These are phyloP conservation scores for Drosophila sucinea DNA, from an alignment of 1,140 invertebrate species.

Conservation along the genomic window DNA sequence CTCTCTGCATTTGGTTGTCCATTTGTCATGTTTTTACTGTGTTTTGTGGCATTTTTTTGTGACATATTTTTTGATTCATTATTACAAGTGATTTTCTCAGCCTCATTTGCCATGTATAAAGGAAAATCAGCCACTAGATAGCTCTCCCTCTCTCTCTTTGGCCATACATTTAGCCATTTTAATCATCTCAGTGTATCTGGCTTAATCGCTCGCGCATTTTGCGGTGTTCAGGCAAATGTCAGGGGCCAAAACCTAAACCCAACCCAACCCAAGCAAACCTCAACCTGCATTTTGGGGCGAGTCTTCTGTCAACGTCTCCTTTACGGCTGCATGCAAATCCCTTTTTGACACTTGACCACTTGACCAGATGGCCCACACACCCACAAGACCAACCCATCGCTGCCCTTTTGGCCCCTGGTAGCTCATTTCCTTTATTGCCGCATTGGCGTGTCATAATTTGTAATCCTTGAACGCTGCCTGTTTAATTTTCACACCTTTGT, in stretches of 20 bases:
- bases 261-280: conserved; percentile 32
- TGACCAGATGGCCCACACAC: conserved; percentile 47
- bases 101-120: conserved; percentile 74
- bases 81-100: conserved; percentile 66
- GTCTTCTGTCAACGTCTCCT: conserved; percentile 3
- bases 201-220: conserved; percentile 58
- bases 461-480: conserved; percentile 74
- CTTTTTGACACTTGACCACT: conserved; percentile 78
- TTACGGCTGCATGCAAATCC: conserved; percentile 66
- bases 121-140: conserved; percentile 35
- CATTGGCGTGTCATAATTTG: conserved; percentile 76
- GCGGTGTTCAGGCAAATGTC: conserved; percentile 64
- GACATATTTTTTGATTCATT: conserved; percentile 31
- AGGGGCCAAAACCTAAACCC: conserved; percentile 29
- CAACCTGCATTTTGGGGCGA: conserved; percentile 15
- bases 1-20: conserved; percentile 33
- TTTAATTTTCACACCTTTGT: conserved; percentile 81
- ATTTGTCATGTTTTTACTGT: conserved; percentile 40
- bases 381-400: not conserved
- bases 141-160: too few relatives aligned
- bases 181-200: conserved; percentile 46
- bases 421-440: conserved; percentile 68
- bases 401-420: not conserved
- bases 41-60: conserved; percentile 17
- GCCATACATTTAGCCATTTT: conserved; percentile 47